Evolutionary conservation across 2,888 invertebrate genomes (phyloP), one percentile per base, ranked within the genome.

Genomic region (Xiphydria camelus): DNA sequence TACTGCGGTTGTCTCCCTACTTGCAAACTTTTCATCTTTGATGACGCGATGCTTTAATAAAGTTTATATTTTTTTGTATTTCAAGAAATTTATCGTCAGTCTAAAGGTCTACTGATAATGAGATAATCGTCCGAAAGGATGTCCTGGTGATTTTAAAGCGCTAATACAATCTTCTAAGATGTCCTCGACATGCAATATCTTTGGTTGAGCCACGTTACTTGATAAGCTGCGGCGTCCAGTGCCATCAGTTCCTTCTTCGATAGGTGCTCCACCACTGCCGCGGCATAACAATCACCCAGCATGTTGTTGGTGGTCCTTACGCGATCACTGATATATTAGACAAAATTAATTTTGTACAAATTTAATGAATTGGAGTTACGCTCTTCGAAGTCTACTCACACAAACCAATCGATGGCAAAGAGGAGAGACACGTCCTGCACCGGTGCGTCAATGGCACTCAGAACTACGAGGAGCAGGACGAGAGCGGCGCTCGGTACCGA

Each of bases 371-470:
- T 12, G 15, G n/a, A n/a, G n/a, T n/a, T n/a, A n/a, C n/a, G n/a
- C n/a, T n/a, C n/a, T n/a, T n/a, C n/a, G 12, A 35, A n/a, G 7
- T 33, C 56, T 59, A 86, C 89, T 85, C 75, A 93, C 92, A 92
- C 89, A 62, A 93, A 86, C 93, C 93, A 93, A 69, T 93, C 93
- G 35, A 93, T 85, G 41, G 92, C 90, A 66, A 92, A 91, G 5
- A 93, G 78, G 5, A 92, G 75, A 0, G 89, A 89, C 1, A 92
- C 89, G 68, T 92, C 90, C 64, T 87, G 85, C 1, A 86, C 82
- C 0, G 92, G 91, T 10, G 89, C 88, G 66, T 91, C 88, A 39
- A 93, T 87, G 1, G 91, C 88, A 12, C 89, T 85, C 34, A 93
- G 76, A 4, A 92, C 88, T 42, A 93, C 89, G 17, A 91, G 78